Base-by-base conservation (phyloP, 2,797 vertebrate species). In the Pteronotus mesoamericanus region DNA sequence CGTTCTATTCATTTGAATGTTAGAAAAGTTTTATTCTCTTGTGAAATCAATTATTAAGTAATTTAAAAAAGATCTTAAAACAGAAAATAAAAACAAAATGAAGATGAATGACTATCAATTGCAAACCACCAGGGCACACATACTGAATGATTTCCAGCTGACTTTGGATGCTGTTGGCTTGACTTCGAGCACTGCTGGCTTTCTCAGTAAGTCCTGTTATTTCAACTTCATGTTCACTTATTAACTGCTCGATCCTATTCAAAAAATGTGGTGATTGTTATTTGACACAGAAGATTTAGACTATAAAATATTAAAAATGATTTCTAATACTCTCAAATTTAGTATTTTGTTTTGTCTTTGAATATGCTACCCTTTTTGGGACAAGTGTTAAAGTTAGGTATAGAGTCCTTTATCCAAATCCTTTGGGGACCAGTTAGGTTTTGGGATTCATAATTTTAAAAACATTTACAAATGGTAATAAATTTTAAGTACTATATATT, bases 171-270 rank as follows among this genome's bases (percentile, higher is more conserved):
- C 75, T 97, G 10, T 59, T 64, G 3, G 98, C 96, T 59, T 84
- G 97, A 95, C 96, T 92, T 79, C 77, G 93, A 18, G 98, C 98
- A 51, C 95, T 96, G 77, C 72, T 98, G 16, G 98, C 95, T 98
- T 98, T 98, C 61, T 95, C 97, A 1, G 97, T 98, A 96, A 99
- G 98, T 97, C 98, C 97, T 96, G 98, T 98, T 99, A 99, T 91
- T 99, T 99, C 98, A 95, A 98, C 98, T 96, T 98, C 97, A 92
- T 98, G 98, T 94, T 98, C 98, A 89, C 96, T 96, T 97, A 98
- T 95, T 3, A 99, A 95, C 69, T 98, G 97, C 64, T 98, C 98
- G 71, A 98, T 94, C 94, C 99, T 99, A 37, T 19, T 77, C 59
- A 84, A 86, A 74, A 57, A 66, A 97, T 59, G 61, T 34, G 15